Evolutionary conservation across 2,113 vertebrate species (phyloP).

Genomic region (Mirza zaza): DNA sequence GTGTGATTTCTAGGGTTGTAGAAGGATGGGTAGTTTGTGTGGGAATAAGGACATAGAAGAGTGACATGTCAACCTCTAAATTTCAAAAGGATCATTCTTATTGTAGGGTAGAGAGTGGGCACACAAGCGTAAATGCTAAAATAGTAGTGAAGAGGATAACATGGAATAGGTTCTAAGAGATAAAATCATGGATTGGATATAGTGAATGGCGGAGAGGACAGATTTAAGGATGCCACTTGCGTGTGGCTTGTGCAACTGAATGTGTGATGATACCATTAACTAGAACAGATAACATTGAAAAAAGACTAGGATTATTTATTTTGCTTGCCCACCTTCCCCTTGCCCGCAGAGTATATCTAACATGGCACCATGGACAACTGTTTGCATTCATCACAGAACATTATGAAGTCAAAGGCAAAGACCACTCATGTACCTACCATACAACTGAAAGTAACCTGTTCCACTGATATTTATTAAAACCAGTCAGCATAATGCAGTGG

Average conservation of each 20-base stretch:
- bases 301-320: not conserved
- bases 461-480: not conserved
- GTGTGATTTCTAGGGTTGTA: not conserved
- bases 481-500: no score
- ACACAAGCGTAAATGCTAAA: not conserved
- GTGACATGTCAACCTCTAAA: not conserved
- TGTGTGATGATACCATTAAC: not conserved
- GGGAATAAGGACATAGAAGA: not conserved
- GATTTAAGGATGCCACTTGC: not conserved
- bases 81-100: not conserved
- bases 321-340: not conserved
- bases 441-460: not conserved
- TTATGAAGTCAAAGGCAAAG: not conserved
- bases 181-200: not conserved
- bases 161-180: not conserved
- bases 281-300: not conserved
- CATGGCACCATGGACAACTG: fast-evolving
- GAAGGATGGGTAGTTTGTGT: not conserved
- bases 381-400: not conserved
- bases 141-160: not conserved
- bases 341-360: no score
- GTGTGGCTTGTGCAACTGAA: not conserved
- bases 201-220: not conserved
- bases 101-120: not conserved
- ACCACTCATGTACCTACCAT: not conserved